These are phyloP conservation scores for Perdita meconis DNA, from an alignment of 2,888 invertebrate genomes.

Conservation along the genomic window DNA sequence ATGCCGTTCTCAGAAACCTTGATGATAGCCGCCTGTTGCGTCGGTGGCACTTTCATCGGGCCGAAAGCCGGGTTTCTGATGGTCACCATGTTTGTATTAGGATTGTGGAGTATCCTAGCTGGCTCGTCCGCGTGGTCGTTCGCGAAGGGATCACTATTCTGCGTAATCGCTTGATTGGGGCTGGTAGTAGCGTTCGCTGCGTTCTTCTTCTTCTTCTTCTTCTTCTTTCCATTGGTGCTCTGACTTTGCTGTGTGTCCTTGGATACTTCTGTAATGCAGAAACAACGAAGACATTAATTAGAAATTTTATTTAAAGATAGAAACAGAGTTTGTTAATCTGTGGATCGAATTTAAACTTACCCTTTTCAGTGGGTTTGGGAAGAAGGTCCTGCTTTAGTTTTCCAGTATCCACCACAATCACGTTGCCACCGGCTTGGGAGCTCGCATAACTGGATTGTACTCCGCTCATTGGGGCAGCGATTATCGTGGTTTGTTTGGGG, in stretches of 20 bases:
- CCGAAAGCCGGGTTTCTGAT: constrained; percentile 92
- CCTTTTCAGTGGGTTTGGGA: constrained; percentile 78
- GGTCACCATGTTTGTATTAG: constrained; percentile 89
- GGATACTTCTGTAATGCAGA: constrained; percentile 59
- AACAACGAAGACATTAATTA: not conserved
- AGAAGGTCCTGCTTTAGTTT: constrained; percentile 85
- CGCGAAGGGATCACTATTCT: constrained; percentile 60
- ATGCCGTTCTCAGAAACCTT: constrained; percentile 90
- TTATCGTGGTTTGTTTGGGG: constrained; percentile 82
- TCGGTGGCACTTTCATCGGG: constrained; percentile 85
- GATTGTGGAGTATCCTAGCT: constrained; percentile 83
- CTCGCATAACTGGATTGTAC: constrained; percentile 78
- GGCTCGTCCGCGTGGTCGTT: constrained; percentile 78
- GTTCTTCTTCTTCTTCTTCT: constrained; percentile 80
- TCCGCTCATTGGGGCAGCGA: constrained; percentile 82
- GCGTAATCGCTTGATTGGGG: constrained; percentile 38
- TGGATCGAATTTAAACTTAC: constrained; percentile 58
- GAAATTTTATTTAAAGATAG: constrained; percentile 5
- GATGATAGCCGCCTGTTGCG: constrained; percentile 88
- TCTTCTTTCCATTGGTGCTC: constrained; percentile 84
- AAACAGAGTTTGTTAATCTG: not conserved
- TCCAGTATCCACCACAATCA: constrained; percentile 87
- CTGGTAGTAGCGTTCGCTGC: constrained; percentile 67
- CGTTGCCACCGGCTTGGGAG: constrained; percentile 85
- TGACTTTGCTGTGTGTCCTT: constrained; percentile 68